These are phyloP conservation scores for Parelbella ahira DNA, from an alignment of 2,888 invertebrate species.

Conservation along the genomic window DNA sequence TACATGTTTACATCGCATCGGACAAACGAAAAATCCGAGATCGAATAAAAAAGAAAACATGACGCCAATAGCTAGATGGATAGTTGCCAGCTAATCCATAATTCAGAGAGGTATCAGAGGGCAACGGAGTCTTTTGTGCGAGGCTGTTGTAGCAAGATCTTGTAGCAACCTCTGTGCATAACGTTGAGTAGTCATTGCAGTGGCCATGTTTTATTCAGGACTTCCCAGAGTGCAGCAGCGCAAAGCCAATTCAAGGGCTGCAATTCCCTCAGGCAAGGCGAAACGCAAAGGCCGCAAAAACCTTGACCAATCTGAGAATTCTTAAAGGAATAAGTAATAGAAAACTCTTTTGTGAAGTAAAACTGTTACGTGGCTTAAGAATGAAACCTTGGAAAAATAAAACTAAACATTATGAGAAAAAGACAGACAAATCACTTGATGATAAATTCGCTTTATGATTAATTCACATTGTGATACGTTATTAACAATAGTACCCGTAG, in stretches of 20 bases:
- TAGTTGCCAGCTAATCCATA: constrained; percentile 15
- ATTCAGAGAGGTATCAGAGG: constrained; percentile 9
- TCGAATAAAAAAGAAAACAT: constrained; percentile 7
- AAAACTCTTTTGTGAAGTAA: too few relatives aligned
- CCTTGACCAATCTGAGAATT: background rate
- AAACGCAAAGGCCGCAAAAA: background rate
- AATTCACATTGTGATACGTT: too few relatives aligned
- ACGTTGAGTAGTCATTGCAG: constrained; percentile 1
- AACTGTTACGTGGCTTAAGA: too few relatives aligned
- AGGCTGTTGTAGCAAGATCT: background rate
- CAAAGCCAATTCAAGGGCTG: constrained; percentile 4
- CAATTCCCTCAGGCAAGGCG: constrained; percentile 1
- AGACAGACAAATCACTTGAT: too few relatives aligned
- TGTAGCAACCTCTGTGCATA: constrained; percentile 2
- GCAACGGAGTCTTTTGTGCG: constrained; percentile 8
- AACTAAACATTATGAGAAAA: too few relatives aligned
- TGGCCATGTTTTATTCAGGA: constrained; percentile 12
- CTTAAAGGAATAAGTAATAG: too few relatives aligned
- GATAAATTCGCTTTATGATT: too few relatives aligned
- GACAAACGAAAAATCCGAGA: background rate
- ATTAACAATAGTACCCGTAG: too few relatives aligned
- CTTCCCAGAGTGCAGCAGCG: constrained; percentile 12
- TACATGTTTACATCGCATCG: constrained; percentile 3
- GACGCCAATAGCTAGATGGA: constrained; percentile 10
- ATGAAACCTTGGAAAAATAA: too few relatives aligned